phyloP scores from a whole-genome alignment of 2,113 vertebrate genomes.

The Nothocercus julius region DNA sequence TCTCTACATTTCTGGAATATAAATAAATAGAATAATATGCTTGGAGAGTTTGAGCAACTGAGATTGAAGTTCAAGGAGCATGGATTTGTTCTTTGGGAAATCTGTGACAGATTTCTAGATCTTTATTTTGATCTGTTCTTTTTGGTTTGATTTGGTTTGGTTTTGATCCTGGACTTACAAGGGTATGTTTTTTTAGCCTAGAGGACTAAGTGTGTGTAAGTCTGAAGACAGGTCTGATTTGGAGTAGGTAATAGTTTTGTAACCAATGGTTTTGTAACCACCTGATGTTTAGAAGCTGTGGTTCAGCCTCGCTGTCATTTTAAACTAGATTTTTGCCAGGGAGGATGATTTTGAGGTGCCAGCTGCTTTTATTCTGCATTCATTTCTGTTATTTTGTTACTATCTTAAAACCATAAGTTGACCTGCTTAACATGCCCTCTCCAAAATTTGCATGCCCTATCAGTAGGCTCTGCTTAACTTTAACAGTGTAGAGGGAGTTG shows the following conservation, averaged over 20 bases:
- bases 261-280: neutral
- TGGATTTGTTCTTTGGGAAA: neutral
- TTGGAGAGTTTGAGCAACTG: neutral
- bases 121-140: neutral
- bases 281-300: neutral
- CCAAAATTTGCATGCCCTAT: neutral
- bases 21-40: neutral
- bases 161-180: neutral
- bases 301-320: neutral
- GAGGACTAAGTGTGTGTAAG: neutral
- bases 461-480: neutral
- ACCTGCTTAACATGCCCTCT: neutral
- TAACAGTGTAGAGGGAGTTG: neutral
- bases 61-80: neutral
- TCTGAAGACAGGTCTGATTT: neutral
- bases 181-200: neutral
- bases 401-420: neutral
- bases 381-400: neutral
- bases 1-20: neutral
- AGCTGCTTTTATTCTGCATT: neutral
- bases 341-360: neutral
- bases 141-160: neutral
- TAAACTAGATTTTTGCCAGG: neutral
- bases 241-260: neutral
- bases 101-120: neutral